Evolutionary conservation across 2,888 invertebrate genomes (phyloP).

Genomic region (Leucania comma): DNA sequence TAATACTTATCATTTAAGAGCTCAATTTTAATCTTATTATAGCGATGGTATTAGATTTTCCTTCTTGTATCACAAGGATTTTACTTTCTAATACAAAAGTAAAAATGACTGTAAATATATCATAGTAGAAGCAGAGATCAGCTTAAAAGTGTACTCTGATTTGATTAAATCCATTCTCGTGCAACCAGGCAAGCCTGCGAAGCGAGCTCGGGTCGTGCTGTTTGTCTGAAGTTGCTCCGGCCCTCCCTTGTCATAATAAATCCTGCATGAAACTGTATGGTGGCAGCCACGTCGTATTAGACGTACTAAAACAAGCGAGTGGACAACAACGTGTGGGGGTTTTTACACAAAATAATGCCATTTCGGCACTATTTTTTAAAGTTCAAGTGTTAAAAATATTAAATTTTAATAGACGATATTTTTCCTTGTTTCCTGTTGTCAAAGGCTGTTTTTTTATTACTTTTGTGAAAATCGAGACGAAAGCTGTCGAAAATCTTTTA

Average conservation of each 20-base stretch:
- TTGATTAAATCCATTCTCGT: conserved; percentile 25
- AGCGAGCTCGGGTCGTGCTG: conserved; percentile 1
- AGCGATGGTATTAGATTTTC: not conserved
- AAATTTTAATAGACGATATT: not conserved
- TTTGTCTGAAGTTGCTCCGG: conserved; percentile 25
- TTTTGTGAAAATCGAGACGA: not conserved
- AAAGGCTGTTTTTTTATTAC: too few relatives aligned
- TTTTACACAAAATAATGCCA: not conserved
- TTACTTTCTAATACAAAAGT: not conserved
- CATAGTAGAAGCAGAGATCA: not conserved
- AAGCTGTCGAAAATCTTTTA: not conserved
- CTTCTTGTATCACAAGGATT: not conserved
- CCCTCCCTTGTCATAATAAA: conserved; percentile 37
- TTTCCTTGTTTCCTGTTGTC: not conserved
- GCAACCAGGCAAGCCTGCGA: conserved; percentile 10
- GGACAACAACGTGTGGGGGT: conserved; percentile 2
- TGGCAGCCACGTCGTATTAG: conserved; percentile 7
- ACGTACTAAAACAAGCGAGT: conserved; percentile 15
- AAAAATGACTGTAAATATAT: not conserved
- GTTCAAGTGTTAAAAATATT: not conserved
- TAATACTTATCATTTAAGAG: not conserved
- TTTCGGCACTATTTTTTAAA: not conserved
- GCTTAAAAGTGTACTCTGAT: conserved; percentile 26
- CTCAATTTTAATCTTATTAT: not conserved
- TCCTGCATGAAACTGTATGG: conserved; percentile 24